Evolutionary conservation across 2,888 invertebrate genomes (phyloP).

Genomic region (Anthrax anthrax): DNA sequence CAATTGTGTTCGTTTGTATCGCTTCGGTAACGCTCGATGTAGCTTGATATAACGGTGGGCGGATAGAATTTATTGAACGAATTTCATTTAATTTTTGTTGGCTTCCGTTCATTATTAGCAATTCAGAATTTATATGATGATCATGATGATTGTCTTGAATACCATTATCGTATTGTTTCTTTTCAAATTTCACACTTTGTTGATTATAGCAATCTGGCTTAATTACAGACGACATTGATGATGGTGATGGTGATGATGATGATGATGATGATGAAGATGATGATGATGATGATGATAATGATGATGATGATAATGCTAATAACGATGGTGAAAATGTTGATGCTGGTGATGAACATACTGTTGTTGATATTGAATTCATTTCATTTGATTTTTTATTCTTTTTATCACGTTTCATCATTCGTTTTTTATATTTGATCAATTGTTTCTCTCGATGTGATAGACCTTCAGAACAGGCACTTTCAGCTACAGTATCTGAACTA

Average conservation of each 20-base stretch:
- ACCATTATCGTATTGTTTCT: not conserved
- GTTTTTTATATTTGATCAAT: conserved; percentile 32
- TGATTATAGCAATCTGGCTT: not conserved
- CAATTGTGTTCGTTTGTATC: conserved; percentile 19
- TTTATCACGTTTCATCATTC: conserved; percentile 32
- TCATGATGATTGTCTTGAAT: conserved; percentile 1
- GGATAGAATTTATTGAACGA: conserved; percentile 19
- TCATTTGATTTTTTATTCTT: conserved; percentile 16
- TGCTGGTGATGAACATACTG: not conserved
- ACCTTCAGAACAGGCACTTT: not conserved
- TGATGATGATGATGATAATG: not conserved
- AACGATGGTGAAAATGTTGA: conserved; percentile 3
- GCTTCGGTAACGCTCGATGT: conserved; percentile 15
- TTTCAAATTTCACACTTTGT: not conserved
- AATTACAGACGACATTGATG: conserved; percentile 8
- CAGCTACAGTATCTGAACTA: conserved; percentile 2
- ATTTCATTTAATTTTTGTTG: conserved; percentile 14
- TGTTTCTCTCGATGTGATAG: conserved; percentile 31
- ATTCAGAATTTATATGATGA: conserved; percentile 4
- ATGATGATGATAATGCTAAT: conserved; percentile 6
- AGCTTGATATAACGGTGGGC: conserved; percentile 17
- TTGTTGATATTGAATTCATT: not conserved
- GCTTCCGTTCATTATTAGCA: not conserved
- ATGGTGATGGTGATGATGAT: conserved; percentile 3
- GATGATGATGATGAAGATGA: conserved; percentile 1